These are phyloP conservation scores for Ciconia maguari DNA, from an alignment of 2,113 vertebrate species.

Conservation along the genomic window DNA sequence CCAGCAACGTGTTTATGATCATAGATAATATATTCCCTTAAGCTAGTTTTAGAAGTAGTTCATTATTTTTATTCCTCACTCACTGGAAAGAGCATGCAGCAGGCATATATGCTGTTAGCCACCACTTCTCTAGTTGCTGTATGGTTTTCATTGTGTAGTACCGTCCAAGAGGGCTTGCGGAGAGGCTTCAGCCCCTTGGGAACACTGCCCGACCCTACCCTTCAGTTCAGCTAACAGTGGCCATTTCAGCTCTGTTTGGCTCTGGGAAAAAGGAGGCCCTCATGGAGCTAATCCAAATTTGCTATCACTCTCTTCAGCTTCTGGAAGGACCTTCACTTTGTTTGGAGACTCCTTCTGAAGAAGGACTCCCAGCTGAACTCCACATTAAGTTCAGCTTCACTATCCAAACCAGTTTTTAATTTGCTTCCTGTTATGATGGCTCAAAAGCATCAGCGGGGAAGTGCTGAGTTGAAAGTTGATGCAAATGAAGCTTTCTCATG, in stretches of 20 bases:
- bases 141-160: neutral
- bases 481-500: neutral
- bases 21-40: neutral
- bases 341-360: neutral
- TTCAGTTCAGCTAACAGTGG: accelerated
- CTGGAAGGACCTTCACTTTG: neutral
- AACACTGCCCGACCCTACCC: neutral
- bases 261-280: neutral
- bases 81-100: neutral
- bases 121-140: neutral
- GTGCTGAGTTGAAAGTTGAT: neutral
- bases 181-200: neutral
- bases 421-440: neutral
- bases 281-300: neutral
- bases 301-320: neutral
- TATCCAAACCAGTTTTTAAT: neutral
- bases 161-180: neutral
- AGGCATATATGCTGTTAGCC: neutral
- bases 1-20: neutral
- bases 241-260: neutral
- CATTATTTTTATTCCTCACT: neutral
- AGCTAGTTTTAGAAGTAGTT: neutral
- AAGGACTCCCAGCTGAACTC: neutral
- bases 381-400: neutral
- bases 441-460: neutral